Percentiles rank a stretch among this genome's conserved stretches.
These are phyloP conservation scores for Percopsis omiscomaycus DNA, from an alignment of 2,797 vertebrate genomes.

Conservation along the genomic window DNA sequence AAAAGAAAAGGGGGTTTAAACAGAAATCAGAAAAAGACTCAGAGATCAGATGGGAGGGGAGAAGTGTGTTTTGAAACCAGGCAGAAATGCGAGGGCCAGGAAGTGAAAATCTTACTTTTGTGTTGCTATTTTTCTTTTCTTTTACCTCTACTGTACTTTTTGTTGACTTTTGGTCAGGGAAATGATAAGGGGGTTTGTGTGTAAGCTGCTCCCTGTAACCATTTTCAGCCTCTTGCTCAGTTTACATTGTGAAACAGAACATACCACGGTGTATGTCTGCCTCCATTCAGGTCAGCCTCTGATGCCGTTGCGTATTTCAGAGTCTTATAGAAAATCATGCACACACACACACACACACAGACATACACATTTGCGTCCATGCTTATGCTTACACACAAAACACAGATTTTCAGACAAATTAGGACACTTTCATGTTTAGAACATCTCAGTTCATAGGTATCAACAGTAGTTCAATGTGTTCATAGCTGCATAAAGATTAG, in stretches of 20 bases:
- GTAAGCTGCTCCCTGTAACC: slow-evolving; percentile 70
- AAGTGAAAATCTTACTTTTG: slow-evolving; percentile 70
- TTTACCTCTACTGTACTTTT: slow-evolving; percentile 67
- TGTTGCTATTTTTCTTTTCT: slow-evolving; percentile 70
- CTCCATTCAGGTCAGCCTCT: slow-evolving; percentile 81
- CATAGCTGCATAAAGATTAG: slow-evolving; percentile 38
- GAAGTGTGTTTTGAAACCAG: slow-evolving; percentile 64
- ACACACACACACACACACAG: slow-evolving; percentile 4
- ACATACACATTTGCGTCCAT: slow-evolving; percentile 22
- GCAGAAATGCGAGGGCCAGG: slow-evolving; percentile 55
- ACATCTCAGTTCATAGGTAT: slow-evolving; percentile 53
- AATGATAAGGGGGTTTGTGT: slow-evolving; percentile 54
- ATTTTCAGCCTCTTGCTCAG: slow-evolving; percentile 79
- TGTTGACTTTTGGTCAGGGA: slow-evolving; percentile 73
- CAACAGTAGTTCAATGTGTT: slow-evolving; percentile 38
- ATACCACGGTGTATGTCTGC: slow-evolving; percentile 76
- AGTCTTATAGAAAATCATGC: slow-evolving; percentile 54
- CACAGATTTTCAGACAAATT: slow-evolving; percentile 51
- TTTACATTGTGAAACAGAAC: slow-evolving; percentile 82
- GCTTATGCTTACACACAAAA: slow-evolving; percentile 14
- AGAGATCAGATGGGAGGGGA: slow-evolving; percentile 7
- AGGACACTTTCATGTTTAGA: slow-evolving; percentile 77
- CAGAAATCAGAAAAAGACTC: slow-evolving; percentile 37
- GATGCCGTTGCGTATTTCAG: slow-evolving; percentile 72
- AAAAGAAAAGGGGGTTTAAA: slow-evolving; percentile 40